Conservation (phyloP, 2,797 vertebrate species). For the Rousettus madagascariensis region DNA sequence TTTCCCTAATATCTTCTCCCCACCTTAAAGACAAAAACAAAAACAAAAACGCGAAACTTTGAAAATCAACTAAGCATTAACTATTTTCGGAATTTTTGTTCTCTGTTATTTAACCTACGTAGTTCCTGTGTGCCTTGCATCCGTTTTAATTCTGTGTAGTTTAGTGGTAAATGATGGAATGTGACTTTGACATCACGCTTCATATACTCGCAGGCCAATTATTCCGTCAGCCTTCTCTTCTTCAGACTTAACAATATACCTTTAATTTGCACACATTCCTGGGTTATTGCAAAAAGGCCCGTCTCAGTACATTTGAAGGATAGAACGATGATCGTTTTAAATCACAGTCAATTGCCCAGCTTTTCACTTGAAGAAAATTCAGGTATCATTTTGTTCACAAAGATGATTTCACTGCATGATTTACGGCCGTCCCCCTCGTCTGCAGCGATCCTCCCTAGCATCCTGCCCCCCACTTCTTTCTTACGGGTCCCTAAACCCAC, state of each 20-base stretch:
- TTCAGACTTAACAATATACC: constrained; percentile 31
- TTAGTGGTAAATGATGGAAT: not conserved
- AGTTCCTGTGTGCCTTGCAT: not conserved
- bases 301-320: not conserved
- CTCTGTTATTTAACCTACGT: not conserved
- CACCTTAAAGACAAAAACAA: not conserved
- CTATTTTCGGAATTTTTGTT: not conserved
- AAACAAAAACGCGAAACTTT: not conserved
- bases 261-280: not conserved
- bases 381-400: constrained; percentile 55
- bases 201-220: not conserved
- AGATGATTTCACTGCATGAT: constrained; percentile 53
- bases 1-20: not conserved
- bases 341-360: constrained; percentile 35
- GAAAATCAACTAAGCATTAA: not conserved
- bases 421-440: not conserved
- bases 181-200: not conserved
- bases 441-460: not conserved
- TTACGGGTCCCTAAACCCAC: not conserved
- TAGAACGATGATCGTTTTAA: constrained; percentile 22
- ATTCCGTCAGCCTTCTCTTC: not conserved
- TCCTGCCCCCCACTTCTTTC: not conserved
- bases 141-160: not conserved
- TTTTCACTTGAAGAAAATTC: constrained; percentile 51
- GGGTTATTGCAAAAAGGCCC: not conserved